Conservation (phyloP, 2,797 vertebrate species). For the Clarias pachynema region DNA sequence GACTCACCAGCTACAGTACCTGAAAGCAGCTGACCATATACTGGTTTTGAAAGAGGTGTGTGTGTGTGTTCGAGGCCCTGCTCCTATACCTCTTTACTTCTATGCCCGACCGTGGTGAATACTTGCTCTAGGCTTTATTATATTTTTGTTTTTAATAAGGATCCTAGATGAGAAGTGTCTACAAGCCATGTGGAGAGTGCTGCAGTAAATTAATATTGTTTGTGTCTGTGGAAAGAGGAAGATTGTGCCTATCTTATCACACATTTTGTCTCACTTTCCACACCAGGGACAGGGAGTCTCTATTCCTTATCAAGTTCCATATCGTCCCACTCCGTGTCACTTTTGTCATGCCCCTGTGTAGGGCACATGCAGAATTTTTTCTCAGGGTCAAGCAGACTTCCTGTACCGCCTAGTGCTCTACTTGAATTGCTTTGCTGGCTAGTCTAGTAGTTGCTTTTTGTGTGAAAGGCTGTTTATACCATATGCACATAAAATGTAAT, state of each 20-base stretch:
- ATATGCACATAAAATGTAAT: neutral
- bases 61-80: neutral
- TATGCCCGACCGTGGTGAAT: neutral
- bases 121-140: neutral
- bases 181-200: neutral
- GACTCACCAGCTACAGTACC: conserved; percentile 93
- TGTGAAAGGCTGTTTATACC: neutral
- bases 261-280: neutral
- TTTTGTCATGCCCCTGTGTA: neutral
- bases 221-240: neutral
- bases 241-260: neutral
- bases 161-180: neutral
- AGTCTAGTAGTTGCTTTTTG: neutral
- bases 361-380: neutral
- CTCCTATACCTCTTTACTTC: neutral
- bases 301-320: neutral
- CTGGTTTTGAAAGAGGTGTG: conserved; percentile 90
- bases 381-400: neutral
- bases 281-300: neutral
- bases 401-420: neutral
- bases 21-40: conserved; percentile 88
- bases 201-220: conserved; percentile 1
- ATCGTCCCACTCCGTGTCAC: neutral
- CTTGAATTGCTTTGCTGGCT: neutral
- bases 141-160: neutral